These are phyloP conservation scores for Tupaia tana DNA, from an alignment of 2,113 vertebrate genomes.

Conservation along the genomic window DNA sequence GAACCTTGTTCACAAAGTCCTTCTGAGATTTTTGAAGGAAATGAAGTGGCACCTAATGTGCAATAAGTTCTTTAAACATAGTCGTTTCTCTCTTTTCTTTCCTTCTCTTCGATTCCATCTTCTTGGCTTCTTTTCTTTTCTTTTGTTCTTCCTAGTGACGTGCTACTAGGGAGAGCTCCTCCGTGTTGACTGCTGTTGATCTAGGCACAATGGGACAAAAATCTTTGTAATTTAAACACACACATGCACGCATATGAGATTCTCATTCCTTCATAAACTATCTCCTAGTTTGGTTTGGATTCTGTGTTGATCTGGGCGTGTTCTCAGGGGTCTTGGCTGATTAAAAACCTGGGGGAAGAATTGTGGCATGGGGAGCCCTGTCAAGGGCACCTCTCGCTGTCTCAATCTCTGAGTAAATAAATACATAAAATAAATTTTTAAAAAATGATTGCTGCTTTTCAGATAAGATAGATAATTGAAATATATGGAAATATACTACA, in stretches of 20 bases:
- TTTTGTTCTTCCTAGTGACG: not conserved
- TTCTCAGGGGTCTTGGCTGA: too few relatives aligned
- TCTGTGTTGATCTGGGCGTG: too few relatives aligned
- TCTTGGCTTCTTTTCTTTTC: not conserved
- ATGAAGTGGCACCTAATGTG: not conserved
- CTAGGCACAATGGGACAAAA: not conserved
- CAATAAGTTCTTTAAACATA: not conserved
- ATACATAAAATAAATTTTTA: too few relatives aligned
- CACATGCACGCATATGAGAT: not conserved
- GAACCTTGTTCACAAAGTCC: not conserved
- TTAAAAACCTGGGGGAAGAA: too few relatives aligned
- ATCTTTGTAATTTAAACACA: not conserved
- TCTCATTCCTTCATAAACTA: constrained; percentile 15
- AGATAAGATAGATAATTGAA: not conserved
- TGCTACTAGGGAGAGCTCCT: not conserved
- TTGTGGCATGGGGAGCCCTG: too few relatives aligned
- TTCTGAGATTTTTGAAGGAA: not conserved
- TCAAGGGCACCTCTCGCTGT: too few relatives aligned
- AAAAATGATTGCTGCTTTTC: not conserved
- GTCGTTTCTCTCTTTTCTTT: not conserved
- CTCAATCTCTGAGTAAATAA: too few relatives aligned
- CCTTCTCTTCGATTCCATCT: not conserved
- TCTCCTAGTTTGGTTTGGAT: too few relatives aligned
- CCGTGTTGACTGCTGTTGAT: not conserved
- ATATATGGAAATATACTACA: not conserved